Percentiles rank a stretch among this genome's conserved stretches.
Evolutionary conservation across 2,797 vertebrate genomes (phyloP).

Genomic region (Arremon aurantiirostris): DNA sequence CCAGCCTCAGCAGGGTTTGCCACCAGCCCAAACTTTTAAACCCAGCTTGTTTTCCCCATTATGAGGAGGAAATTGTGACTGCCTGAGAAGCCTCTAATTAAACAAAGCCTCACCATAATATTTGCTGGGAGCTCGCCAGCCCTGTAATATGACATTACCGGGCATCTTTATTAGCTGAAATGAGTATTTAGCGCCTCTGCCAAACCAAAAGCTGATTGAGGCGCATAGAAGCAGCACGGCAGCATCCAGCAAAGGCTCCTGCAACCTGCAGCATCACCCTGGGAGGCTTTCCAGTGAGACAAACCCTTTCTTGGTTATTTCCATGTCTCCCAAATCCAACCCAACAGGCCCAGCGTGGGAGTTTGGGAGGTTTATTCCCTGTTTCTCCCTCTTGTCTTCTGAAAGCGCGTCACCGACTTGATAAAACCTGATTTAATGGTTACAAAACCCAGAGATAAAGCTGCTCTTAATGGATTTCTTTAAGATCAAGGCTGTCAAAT

Average conservation of each 20-base stretch:
- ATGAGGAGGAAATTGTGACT: background rate
- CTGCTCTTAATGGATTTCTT: conserved; percentile 34
- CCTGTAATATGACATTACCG: background rate
- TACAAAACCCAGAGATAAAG: background rate
- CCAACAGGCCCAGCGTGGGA: background rate
- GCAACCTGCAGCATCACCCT: background rate
- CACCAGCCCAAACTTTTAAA: background rate
- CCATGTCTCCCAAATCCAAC: background rate
- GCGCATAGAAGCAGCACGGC: background rate
- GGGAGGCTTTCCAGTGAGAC: background rate
- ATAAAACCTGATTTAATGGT: background rate
- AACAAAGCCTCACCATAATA: conserved; percentile 5
- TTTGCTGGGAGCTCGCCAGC: conserved; percentile 49
- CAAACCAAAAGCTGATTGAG: background rate
- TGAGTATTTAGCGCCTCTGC: background rate
- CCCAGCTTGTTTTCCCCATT: background rate
- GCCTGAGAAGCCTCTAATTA: conserved; percentile 54
- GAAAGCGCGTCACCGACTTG: background rate
- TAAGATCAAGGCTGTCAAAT: conserved; percentile 34
- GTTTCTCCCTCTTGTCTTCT: background rate
- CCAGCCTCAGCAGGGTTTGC: background rate
- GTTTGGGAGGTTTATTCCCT: background rate
- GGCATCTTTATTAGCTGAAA: conserved; percentile 37
- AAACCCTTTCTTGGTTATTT: background rate
- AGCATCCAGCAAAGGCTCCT: background rate